phyloP scores from a whole-genome alignment of 2,113 vertebrate species.

The Tor tambroides region DNA sequence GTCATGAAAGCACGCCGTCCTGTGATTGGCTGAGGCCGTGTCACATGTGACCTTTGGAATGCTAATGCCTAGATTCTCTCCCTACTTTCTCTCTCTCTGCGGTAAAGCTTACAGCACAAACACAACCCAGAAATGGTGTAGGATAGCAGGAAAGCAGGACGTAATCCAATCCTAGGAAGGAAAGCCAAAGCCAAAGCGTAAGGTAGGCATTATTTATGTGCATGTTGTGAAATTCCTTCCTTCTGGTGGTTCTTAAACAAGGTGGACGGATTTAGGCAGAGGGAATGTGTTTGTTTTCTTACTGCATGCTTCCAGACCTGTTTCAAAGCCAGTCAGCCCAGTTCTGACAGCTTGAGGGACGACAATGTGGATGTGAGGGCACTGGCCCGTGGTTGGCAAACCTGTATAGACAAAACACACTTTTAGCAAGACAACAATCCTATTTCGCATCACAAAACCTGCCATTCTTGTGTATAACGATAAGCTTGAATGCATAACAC shows the following conservation, averaged over 20 bases:
- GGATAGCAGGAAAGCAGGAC: conserved; percentile 59
- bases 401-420: conserved; percentile 3
- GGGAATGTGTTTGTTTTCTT: conserved; percentile 47
- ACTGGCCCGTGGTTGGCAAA: conserved; percentile 45
- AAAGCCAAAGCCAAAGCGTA: conserved; percentile 52
- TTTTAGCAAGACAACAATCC: conserved; percentile 19
- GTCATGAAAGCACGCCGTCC: neutral
- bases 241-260: conserved; percentile 21
- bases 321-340: conserved; percentile 40
- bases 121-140: conserved; percentile 72
- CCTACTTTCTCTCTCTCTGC: conserved; percentile 58
- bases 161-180: conserved; percentile 56
- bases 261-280: conserved; percentile 30
- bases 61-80: conserved; percentile 69
- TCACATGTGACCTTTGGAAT: conserved; percentile 75
- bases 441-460: neutral
- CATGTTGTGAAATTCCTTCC: conserved; percentile 1
- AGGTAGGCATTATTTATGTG: conserved; percentile 65
- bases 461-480: neutral
- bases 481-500: neutral
- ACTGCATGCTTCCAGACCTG: conserved; percentile 53
- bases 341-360: conserved; percentile 51
- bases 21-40: conserved; percentile 63
- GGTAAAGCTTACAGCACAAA: conserved; percentile 62
- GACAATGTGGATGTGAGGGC: conserved; percentile 38